A percentile compares a stretch with the other conserved stretches of the same genome.
phyloP scores from a whole-genome alignment of 2,797 vertebrate genomes.

The Myotis findleyi region DNA sequence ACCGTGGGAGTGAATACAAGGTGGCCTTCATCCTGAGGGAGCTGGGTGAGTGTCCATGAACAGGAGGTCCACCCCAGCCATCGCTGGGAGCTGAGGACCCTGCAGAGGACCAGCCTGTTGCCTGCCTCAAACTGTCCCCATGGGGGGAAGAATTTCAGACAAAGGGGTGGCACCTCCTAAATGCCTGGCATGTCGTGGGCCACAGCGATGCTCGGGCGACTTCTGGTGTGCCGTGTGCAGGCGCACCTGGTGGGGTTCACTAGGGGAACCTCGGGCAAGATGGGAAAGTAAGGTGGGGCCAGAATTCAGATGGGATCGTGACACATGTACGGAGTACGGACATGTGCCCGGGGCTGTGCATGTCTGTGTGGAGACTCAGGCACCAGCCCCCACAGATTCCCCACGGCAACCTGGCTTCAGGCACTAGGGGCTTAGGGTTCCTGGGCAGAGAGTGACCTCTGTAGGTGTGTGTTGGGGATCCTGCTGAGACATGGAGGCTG shows the following conservation, averaged over 20 bases:
- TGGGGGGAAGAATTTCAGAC: neutral
- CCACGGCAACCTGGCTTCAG: neutral
- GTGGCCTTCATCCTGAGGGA: neutral
- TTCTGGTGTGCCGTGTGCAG: rapidly evolving
- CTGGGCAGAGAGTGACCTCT: neutral
- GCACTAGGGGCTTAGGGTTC: neutral
- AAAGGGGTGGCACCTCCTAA: neutral
- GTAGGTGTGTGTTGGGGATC: neutral
- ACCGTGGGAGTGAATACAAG: neutral
- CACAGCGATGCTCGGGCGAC: neutral
- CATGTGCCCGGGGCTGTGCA: rapidly evolving
- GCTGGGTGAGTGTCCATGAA: rapidly evolving
- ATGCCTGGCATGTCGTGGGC: neutral
- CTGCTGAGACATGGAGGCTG: neutral
- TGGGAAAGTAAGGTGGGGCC: neutral
- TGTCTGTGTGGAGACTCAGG: neutral
- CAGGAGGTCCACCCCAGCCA: neutral
- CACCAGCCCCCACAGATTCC: rapidly evolving
- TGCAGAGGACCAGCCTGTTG: neutral
- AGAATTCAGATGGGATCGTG: neutral
- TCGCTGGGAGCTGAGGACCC: neutral
- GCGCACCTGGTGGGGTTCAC: rapidly evolving
- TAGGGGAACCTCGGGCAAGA: neutral
- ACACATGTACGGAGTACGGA: rapidly evolving
- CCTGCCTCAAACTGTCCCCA: neutral